Conservation (phyloP, 2,113 vertebrate species). For the Cathartes aura region DNA sequence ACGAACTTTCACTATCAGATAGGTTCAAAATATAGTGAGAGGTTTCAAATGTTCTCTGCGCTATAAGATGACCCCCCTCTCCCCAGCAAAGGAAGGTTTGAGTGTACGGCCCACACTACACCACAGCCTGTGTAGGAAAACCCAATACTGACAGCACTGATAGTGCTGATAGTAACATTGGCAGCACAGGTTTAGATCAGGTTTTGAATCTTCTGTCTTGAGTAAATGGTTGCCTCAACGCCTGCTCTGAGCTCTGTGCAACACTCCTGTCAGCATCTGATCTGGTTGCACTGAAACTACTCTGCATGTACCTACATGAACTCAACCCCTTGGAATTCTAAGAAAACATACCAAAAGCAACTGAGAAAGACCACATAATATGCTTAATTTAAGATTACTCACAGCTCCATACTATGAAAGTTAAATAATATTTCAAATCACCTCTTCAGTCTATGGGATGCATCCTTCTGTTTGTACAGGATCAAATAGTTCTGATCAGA, state of each 20-base stretch:
- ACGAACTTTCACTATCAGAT: background rate
- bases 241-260: background rate
- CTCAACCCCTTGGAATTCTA: background rate
- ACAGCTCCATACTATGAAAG: background rate
- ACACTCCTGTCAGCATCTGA: background rate
- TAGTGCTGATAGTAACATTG: background rate
- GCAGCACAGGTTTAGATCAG: background rate
- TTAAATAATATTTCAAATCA: background rate
- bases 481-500: background rate
- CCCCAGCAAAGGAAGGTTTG: background rate
- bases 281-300: background rate
- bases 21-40: background rate
- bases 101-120: background rate
- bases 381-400: background rate
- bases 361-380: background rate
- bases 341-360: background rate
- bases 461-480: background rate
- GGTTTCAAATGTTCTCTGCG: background rate
- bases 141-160: background rate
- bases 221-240: background rate
- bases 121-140: background rate
- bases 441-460: background rate
- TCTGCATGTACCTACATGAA: background rate
- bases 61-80: background rate
- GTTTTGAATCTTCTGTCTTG: background rate